Evolutionary conservation across 2,797 vertebrate genomes (phyloP), one percentile per base, ranked within the genome.

Genomic region (Pagetopsis macropterus): DNA sequence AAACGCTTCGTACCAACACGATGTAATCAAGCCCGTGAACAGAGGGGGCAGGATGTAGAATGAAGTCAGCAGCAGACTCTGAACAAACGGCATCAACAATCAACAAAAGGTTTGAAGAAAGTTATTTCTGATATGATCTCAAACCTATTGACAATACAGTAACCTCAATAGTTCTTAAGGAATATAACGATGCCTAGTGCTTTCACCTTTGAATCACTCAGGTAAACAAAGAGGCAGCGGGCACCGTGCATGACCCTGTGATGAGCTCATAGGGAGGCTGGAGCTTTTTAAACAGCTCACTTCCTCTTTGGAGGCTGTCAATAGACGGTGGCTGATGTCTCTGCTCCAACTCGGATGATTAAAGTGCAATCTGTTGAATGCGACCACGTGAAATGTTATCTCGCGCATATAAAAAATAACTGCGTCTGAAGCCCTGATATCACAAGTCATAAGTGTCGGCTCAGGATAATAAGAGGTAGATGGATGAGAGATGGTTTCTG

Each of bases 401-500:
- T 9, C 33, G 33, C 33, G 2, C 2, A 37, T 37, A 7, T 37
- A 7, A 37, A 37, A 37, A 9, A 37, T 1, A 9, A 37, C 33
- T 37, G 33, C 2, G 7, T 37, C 33, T 37, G 33, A 37, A 37
- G 33, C 33, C 8, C 33, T 37, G 33, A 37, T 37, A 37, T 37
- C 33, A 37, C 33, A 37, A 37, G 52, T 23, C 19, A 74, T 70
- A 44, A 44, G 14, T 13, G 40, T 13, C 15, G 37, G 59, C 11
- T 3, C 21, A n/a, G 10, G 33, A 62, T 27, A 64, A 56, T 11
- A 21, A 31, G 31, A 65, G 58, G 31, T 45, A 55, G 19, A 48
- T 59, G 56, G 5, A 60, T 52, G 76, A 52, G 48, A 31, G 33
- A 65, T 58, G 61, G 46, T 49, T 75, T 59, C 46, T 51, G 49